phyloP scores from a whole-genome alignment of 2,797 vertebrate species.

The Tolypeutes matacus region DNA sequence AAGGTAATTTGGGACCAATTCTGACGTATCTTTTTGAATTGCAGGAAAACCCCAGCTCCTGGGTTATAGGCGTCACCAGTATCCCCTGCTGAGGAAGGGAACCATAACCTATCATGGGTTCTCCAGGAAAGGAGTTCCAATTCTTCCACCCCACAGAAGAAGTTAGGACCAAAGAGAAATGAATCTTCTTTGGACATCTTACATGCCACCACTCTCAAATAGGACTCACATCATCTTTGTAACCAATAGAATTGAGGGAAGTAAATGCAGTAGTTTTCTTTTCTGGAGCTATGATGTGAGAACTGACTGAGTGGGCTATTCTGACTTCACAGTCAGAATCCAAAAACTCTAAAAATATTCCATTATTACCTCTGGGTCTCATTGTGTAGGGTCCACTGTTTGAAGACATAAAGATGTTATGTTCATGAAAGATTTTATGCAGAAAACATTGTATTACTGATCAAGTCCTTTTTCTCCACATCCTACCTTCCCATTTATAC shows the following conservation, averaged over 20 bases:
- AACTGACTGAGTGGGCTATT: neutral
- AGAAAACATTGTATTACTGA: neutral
- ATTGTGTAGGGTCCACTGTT: neutral
- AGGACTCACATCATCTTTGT: neutral
- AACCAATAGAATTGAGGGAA: neutral
- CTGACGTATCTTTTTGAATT: too few species aligned
- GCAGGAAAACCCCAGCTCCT: too few species aligned
- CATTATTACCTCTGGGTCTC: neutral
- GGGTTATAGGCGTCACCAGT: neutral
- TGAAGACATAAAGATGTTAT: neutral
- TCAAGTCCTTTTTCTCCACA: neutral
- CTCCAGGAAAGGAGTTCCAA: neutral
- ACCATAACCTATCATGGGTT: neutral
- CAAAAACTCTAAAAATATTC: neutral
- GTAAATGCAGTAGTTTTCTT: neutral
- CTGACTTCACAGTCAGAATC: neutral
- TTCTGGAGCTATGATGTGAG: neutral
- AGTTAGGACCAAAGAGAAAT: neutral
- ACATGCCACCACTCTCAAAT: neutral
- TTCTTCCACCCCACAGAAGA: accelerated
- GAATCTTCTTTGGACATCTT: neutral
- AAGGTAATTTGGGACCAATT: too few species aligned
- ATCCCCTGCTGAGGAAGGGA: neutral
- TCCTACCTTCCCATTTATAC: neutral
- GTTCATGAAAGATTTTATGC: neutral